Base-by-base conservation (phyloP, 2,113 vertebrate genomes). In the Peromyscus leucopus region DNA sequence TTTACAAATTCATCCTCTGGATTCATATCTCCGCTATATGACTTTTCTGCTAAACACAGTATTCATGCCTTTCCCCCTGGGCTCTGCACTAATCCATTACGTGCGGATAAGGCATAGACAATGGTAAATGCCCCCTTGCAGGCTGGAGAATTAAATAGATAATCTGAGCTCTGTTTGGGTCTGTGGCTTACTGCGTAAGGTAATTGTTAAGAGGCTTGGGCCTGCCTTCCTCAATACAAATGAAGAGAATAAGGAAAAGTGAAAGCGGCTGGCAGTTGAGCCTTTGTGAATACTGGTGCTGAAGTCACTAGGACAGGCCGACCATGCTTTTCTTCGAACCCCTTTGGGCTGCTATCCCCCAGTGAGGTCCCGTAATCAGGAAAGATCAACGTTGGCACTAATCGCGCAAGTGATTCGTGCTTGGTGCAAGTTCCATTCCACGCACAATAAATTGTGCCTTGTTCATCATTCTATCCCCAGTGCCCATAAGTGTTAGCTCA, bases 91-190 rank as follows among this genome's bases (percentile, higher is more conserved):
- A 97, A 98, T 97, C 91, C 94, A 96, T 97, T 96, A 87, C 11
- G 0, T 96, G 92, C 94, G 93, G 78, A 80, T 96, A 93, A 96
- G 48, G 96, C 63, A 71, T 33, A 97, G 94, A 97, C 95, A 95
- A 96, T 97, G 79, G 87, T 90, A 96, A 98, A 96, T 94, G 93
- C 86, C 89, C 95, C 95, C 69, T 97, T 84, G 69, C 69, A 93
- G 93, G 78, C 96, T 87, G n/a, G 95, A 83, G 94, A 97, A 95
- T 97, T 96, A 94, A 97, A 95, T 72, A 97, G 86, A 97, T 96
- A 90, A 94, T 95, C 96, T 95, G 92, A 86, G 85, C 91, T 97
- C 89, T 91, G 83, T 69, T 87, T 96, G 94, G 69, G 48, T 96
- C 95, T 95, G 89, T 89, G 78, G 96, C 94, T 97, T 87, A n/a